Evolutionary conservation across 1,140 invertebrate genomes (phyloP).

Genomic region (Scaptomyza hsui): DNA sequence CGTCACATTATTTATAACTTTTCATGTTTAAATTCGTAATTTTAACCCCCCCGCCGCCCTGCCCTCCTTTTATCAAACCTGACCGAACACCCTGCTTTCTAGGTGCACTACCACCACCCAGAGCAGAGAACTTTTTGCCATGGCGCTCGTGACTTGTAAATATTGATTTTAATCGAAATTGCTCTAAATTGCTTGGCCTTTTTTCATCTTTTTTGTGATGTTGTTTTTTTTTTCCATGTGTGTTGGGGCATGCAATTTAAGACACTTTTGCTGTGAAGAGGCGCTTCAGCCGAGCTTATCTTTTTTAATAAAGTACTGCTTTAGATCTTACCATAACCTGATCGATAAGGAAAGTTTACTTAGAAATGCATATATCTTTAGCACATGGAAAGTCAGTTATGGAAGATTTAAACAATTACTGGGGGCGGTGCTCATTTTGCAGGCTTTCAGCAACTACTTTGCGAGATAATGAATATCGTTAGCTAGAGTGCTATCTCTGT

Average conservation of each 20-base stretch:
- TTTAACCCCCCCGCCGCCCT: conserved; percentile 41
- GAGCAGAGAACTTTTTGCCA: conserved; percentile 5
- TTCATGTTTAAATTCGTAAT: conserved; percentile 82
- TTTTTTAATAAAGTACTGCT: no score
- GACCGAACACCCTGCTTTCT: background rate
- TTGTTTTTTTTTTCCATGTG: conserved; percentile 39
- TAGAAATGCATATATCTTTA: no score
- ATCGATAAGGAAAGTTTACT: no score
- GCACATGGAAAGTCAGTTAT: no score
- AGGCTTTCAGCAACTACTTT: conserved; percentile 4
- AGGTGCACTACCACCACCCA: conserved; percentile 24
- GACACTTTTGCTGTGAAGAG: conserved; percentile 71
- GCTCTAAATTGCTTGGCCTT: conserved; percentile 69
- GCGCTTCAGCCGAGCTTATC: conserved; percentile 7
- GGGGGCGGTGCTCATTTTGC: background rate
- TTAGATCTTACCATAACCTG: no score
- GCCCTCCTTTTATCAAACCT: background rate
- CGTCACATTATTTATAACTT: conserved; percentile 79
- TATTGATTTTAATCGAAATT: conserved; percentile 82
- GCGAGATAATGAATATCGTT: background rate
- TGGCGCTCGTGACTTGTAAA: conserved; percentile 66
- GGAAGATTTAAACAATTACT: background rate
- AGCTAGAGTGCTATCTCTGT: background rate
- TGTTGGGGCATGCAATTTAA: conserved; percentile 55
- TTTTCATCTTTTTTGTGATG: background rate